These are phyloP conservation scores for Altica lythri DNA, from an alignment of 2,888 invertebrate species.

Conservation along the genomic window DNA sequence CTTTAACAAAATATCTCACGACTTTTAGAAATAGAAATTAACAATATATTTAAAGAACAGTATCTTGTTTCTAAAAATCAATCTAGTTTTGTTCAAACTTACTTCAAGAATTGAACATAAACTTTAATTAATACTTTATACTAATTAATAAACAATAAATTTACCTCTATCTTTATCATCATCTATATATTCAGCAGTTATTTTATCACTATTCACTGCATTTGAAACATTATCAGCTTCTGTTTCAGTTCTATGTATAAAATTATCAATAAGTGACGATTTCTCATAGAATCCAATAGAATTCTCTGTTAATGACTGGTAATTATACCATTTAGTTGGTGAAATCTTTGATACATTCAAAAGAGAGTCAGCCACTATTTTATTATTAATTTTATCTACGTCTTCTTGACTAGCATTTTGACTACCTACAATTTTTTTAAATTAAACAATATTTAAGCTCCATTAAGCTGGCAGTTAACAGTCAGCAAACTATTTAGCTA, in stretches of 20 bases:
- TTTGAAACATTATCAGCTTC: slow-evolving; percentile 20
- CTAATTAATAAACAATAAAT: slow-evolving; percentile 1
- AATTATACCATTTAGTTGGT: slow-evolving; percentile 50
- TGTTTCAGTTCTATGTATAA: slow-evolving; percentile 19
- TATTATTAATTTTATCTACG: slow-evolving; percentile 1
- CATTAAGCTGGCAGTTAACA: no score
- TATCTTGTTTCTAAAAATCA: no score
- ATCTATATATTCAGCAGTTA: slow-evolving; percentile 20
- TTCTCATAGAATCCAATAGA: slow-evolving; percentile 28
- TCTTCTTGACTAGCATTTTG: slow-evolving; percentile 12
- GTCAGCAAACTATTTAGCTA: no score
- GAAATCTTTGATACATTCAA: slow-evolving; percentile 47
- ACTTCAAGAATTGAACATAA: no score
- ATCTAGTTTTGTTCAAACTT: no score
- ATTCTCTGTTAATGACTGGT: slow-evolving; percentile 41
- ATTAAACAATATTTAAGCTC: no score
- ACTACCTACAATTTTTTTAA: slow-evolving; percentile 22
- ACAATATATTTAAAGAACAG: no score
- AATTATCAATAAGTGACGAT: slow-evolving; percentile 17
- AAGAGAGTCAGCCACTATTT: slow-evolving; percentile 30
- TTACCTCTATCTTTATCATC: slow-evolving; percentile 23
- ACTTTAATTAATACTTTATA: no score
- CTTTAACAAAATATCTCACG: no score
- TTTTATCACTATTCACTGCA: slow-evolving; percentile 9
- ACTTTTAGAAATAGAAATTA: no score